phyloP scores from a whole-genome alignment of 2,888 invertebrate species.

The Limnephilus lunatus region DNA sequence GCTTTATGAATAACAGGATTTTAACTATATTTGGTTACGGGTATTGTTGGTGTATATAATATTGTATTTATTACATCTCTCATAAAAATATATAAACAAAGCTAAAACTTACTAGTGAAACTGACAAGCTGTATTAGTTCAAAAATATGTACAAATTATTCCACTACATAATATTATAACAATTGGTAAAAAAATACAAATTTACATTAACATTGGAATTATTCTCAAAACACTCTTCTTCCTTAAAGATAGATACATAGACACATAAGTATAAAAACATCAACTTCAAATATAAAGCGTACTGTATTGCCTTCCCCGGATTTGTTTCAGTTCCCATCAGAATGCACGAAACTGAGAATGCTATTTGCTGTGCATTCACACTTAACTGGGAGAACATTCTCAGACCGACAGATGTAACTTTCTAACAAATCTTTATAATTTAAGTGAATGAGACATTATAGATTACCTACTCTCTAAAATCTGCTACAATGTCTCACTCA shows the following conservation, averaged over 20 bases:
- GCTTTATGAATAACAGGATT: not conserved
- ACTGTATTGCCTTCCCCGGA: conserved; percentile 85
- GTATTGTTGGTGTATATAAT: not conserved
- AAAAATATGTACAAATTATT: conserved; percentile 29
- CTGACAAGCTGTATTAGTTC: not conserved
- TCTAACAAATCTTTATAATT: conserved; percentile 13
- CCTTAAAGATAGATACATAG: conserved; percentile 42
- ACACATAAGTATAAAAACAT: conserved; percentile 43
- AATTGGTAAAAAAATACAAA: conserved; percentile 51
- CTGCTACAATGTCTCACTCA: conserved; percentile 27
- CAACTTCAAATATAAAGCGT: conserved; percentile 77
- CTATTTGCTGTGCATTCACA: not conserved
- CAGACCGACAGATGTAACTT: not conserved
- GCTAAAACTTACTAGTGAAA: conserved; percentile 13
- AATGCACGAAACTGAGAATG: conserved; percentile 3
- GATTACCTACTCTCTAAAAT: not conserved
- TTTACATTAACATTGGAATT: conserved; percentile 49
- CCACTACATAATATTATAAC: conserved; percentile 3
- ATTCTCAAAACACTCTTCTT: conserved; percentile 41
- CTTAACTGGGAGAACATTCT: conserved; percentile 9
- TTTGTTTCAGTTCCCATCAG: conserved; percentile 18
- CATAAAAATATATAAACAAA: not conserved
- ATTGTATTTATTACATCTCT: conserved; percentile 7
- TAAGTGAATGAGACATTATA: conserved; percentile 25
- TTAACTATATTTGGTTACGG: conserved; percentile 25